Evolutionary conservation across 2,888 invertebrate species (phyloP), one percentile per base, ranked within the genome.

Genomic region (Resseliella maxima): DNA sequence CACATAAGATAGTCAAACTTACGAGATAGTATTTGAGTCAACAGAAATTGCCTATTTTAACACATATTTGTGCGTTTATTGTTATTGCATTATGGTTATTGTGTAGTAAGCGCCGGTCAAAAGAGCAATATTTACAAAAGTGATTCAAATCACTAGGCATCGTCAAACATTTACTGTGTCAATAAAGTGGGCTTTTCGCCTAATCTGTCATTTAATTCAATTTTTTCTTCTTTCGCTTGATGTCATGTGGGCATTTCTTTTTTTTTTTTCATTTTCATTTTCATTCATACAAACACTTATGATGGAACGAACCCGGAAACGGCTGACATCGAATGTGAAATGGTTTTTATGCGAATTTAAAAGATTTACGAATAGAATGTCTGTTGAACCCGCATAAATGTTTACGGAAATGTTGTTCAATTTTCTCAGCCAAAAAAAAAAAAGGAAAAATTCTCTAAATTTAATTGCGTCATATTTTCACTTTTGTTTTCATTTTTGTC

Each of bases 391-490:
- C n/a, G n/a, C n/a, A n/a, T n/a, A n/a, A n/a, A n/a, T n/a, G n/a
- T 12, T 1, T 38, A n/a, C 38, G 38, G 15, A 83, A 83, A 83
- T 21, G 36, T 83, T 8, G 83, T 38, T 18, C 18, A 18, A 36
- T 81, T 81, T 81, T 81, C 18, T 24, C 12, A 38, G 21, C n/a
- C 64, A 64, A 3, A 41, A 41, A 41, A 41, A 41, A 41, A 6
- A 27, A 31, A n/a, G n/a, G n/a, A n/a, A n/a, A n/a, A n/a, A n/a
- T 81, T 35, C 5, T 81, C 21, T 81, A 18, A 36, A 21, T 35
- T 83, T n/a, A 83, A 38, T 38, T 83, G 72, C 35, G 12, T 83
- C 41, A n/a, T 83, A 38, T 83, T 83, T 83, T 38, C n/a, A n/a
- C n/a, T 38, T n/a, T 2, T 83, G 27, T 38, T 38, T 38, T 27